Base-by-base conservation (phyloP, 2,888 invertebrate species). In the Troides oblongomaculatus region DNA sequence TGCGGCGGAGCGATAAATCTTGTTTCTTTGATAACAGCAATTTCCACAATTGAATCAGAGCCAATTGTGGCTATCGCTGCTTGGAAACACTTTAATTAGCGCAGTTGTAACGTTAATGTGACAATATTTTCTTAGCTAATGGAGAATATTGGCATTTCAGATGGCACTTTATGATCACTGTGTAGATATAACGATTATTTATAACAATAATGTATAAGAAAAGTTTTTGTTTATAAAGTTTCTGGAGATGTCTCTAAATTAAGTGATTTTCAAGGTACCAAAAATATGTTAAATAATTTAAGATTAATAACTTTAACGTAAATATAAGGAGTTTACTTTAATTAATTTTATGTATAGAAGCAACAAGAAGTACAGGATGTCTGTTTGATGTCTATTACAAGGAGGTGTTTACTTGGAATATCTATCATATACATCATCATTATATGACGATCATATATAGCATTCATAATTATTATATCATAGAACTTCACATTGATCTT, bases 1-100 rank as follows among this genome's bases (percentile, higher is more conserved):
- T 46, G 59, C 46, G n/a, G 30, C 14, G 65, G 23, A 57, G 65
- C 57, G 43, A 56, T 68, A 58, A 62, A 68, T 62, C 68, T 63
- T 36, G 57, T 62, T 63, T 68, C 58, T 46, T 63, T 58, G 62
- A 62, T 62, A 63, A 56, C 62, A 57, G 46, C 68, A 58, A 46
- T 25, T 62, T 62, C 25, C 61, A 43, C 64, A 62, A 58, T 68
- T 68, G 68, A 68, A 68, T 62, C 62, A 7, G 50, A 43, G 62
- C 68, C 68, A 68, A 39, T 58, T 56, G 62, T 12, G 62, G 62
- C 62, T 56, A 53, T 59, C 53, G 62, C 25, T 39, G 56, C 62
- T 67, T 46, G 43, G 17, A 18, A 58, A 62, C 68, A 68, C 46
- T 62, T 68, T 68, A 68, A 68, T 68, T 68, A 68, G 50, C 62